Conservation (phyloP, 2,888 invertebrate species). For the Pollenia angustigena region DNA sequence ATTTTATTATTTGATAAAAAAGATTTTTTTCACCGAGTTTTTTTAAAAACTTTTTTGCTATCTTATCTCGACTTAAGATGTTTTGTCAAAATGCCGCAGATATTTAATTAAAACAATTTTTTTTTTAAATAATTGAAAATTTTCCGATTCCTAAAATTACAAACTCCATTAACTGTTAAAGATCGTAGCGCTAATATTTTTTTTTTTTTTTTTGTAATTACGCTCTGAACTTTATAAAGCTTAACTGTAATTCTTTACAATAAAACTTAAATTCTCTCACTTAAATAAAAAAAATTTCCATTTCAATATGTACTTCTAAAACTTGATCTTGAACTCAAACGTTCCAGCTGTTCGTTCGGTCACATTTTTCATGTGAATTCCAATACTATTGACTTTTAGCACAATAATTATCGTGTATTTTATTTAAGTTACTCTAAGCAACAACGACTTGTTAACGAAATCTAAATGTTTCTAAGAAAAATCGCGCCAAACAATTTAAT, state of each 20-base stretch:
- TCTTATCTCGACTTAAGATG: no score
- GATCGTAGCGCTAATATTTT: no score
- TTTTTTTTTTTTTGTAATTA: no score
- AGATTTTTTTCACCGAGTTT: no score
- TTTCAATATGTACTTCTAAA: neutral
- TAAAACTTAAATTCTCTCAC: neutral
- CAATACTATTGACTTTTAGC: neutral
- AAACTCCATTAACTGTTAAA: no score
- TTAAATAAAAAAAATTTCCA: neutral
- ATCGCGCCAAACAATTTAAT: neutral
- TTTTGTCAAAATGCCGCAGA: no score
- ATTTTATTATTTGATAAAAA: no score
- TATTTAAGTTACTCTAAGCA: neutral
- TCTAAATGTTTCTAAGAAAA: slow-evolving; percentile 29
- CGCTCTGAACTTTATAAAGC: neutral
- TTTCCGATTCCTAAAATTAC: no score
- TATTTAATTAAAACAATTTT: no score
- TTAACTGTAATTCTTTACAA: neutral
- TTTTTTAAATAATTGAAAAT: no score
- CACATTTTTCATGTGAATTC: neutral
- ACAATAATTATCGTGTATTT: neutral
- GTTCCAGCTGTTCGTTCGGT: neutral
- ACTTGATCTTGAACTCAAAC: slow-evolving; percentile 24
- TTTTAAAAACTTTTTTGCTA: no score
- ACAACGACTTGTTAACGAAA: neutral